phyloP scores from a whole-genome alignment of 2,888 invertebrate species.

The Eucriotettix oculatus region DNA sequence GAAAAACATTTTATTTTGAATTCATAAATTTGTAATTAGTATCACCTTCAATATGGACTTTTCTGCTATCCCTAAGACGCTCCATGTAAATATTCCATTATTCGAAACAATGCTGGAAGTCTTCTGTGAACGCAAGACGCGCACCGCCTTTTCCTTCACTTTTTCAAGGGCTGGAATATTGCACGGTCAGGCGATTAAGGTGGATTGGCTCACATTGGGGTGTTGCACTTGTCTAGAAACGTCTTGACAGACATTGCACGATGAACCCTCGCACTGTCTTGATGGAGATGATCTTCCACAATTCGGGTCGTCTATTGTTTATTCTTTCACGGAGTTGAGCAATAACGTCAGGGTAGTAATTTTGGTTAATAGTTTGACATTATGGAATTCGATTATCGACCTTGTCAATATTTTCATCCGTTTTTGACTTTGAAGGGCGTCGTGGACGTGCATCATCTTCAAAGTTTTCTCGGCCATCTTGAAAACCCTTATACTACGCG shows the following conservation, averaged over 20 bases:
- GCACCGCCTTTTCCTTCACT: constrained; percentile 14
- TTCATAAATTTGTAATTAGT: constrained; percentile 1
- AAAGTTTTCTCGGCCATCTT: background rate
- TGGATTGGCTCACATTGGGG: constrained; percentile 4
- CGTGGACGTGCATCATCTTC: background rate
- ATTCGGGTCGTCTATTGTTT: background rate
- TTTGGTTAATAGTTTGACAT: background rate
- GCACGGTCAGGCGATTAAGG: constrained; percentile 10
- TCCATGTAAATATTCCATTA: background rate
- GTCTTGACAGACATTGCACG: background rate
- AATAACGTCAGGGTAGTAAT: background rate
- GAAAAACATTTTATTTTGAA: too few relatives aligned
- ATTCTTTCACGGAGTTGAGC: too few relatives aligned
- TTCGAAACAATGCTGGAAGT: too few relatives aligned
- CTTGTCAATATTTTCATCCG: background rate
- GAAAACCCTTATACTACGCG: background rate
- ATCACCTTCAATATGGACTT: constrained; percentile 7
- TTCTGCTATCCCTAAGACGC: constrained; percentile 1
- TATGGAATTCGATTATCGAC: background rate
- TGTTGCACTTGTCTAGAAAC: background rate
- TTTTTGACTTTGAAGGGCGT: background rate
- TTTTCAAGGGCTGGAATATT: constrained; percentile 3
- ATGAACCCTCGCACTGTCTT: background rate
- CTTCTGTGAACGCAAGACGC: constrained; percentile 10
- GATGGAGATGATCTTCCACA: background rate